These are phyloP conservation scores for Pionites leucogaster DNA, from an alignment of 2,113 vertebrate species.

Conservation along the genomic window DNA sequence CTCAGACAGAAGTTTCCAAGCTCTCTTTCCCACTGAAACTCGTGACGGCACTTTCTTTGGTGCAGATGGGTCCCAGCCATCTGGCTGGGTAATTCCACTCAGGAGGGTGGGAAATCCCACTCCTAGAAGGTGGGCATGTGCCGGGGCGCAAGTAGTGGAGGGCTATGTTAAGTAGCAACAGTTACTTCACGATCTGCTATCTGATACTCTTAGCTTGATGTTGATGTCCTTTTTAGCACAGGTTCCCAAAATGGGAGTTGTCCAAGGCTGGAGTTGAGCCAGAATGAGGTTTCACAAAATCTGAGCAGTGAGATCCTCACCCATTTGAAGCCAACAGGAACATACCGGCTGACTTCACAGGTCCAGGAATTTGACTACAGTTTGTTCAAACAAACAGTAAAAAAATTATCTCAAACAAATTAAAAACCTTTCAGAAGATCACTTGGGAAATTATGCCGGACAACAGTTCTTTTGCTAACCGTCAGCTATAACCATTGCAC, in stretches of 20 bases:
- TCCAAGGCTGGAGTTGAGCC: not conserved
- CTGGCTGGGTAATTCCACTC: not conserved
- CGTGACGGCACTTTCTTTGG: not conserved
- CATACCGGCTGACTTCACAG: not conserved
- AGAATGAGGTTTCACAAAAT: slow-evolving; percentile 33
- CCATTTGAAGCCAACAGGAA: slow-evolving; percentile 1
- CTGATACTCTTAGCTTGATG: not conserved
- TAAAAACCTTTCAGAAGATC: not conserved
- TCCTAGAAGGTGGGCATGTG: not conserved
- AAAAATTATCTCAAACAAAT: not conserved
- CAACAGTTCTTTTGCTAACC: not conserved
- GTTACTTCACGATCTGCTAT: not conserved
- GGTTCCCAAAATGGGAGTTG: not conserved
- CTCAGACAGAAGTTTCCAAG: slow-evolving; percentile 23
- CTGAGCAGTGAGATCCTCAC: not conserved
- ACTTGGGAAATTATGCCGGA: not conserved
- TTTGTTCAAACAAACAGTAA: not conserved
- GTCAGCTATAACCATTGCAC: not conserved
- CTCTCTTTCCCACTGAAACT: slow-evolving; percentile 12
- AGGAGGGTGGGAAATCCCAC: not conserved
- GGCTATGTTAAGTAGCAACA: not conserved
- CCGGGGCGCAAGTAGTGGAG: not conserved
- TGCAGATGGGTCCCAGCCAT: not conserved
- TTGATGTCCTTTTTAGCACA: not conserved
- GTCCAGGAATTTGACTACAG: not conserved